Evolutionary conservation across 2,113 vertebrate genomes (phyloP), one percentile per base, ranked within the genome.

Genomic region (Eira barbara): DNA sequence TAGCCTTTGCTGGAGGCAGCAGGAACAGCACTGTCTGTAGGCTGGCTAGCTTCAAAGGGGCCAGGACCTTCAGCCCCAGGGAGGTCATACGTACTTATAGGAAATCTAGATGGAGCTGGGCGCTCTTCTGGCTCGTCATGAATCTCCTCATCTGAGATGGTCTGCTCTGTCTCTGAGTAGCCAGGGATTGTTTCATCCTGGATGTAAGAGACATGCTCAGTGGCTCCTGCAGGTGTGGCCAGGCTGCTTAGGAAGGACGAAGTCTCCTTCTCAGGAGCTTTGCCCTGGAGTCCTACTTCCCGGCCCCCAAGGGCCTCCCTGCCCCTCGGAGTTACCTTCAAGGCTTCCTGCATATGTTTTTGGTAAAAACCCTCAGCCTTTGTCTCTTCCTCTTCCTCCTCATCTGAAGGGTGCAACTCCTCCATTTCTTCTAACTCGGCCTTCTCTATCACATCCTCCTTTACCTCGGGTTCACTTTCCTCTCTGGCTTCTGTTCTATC

Each of bases 181-280:
- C 99, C 99, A 0, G 99, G 99, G 88, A 99, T 99, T 34, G 99
- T 99, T 98, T 99, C 99, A 15, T 99, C 99, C 97, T 99, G 99
- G 97, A 99, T 99, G 81, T 99, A 99, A 3, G 99, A 99, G 97
- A 99, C 98, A 0, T 99, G 99, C 94, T 99, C 99, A 95, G 99
- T 96, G 63, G 98, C 98, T 87, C 99, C 99, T 63, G 99, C 98
- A 81, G 98, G 98, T 25, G 98, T 98, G 96, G 97, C 99, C 92
- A 98, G 97, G 97, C 97, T 98, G 88, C 99, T 99, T 55, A 99
- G 98, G 17, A 99, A 99, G 0, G 97, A 98, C 0, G 99, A 97
- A 55, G 99, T 98, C 85, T 99, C 99, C 87, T 99, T 99, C 78
- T 99, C 99, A 5, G 98, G 98, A 94, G 97, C 97, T 71, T 98